Base-by-base conservation (phyloP, 2,113 vertebrate genomes). In the Centropus unirufus region DNA sequence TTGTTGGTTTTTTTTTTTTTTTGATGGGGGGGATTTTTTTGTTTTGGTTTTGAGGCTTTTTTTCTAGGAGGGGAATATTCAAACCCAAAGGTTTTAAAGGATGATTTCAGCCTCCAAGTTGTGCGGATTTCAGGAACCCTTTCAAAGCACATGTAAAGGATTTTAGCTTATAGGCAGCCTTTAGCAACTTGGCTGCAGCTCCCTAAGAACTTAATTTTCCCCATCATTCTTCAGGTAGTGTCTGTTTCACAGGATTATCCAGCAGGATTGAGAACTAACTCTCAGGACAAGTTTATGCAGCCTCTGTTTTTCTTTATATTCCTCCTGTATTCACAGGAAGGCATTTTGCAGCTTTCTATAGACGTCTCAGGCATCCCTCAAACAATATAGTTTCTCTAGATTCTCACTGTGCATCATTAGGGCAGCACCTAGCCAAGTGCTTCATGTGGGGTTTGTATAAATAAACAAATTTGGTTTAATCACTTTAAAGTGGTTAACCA, bases 401-500 rank as follows among this genome's bases (percentile, higher is more conserved):
- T 86, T 87, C 96, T 91, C 83, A 39, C 67, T 90, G 75, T 47
- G 59, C 83, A 83, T 73, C 79, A 34, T 90, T 27, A 87, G 55
- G 51, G 88, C 85, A 95, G 63, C 82, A 70, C 58, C 63, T 27
- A 64, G 94, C 82, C 76, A 85, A 94, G 78, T 1, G 12, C 93
- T 64, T 94, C 87, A 19, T 68, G 82, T 72, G 77, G 66, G 83
- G n/a, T 51, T 87, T 89, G 49, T 67, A 74, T 76, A 95, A 89
- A 91, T 44, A 95, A 85, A 83, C 87, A 83, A 89, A 94, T 82
- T 96, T 36, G 87, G 69, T 11, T 87, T 91, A 89, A 93, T 93
- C 83, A 77, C 91, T 96, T 96, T 93, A 59, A 89, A 96, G 93
- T 84, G 94, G 95, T 87, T 94, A 96, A 92, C 88, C 90, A 63